Evolutionary conservation across 53 echinoderm and acorn worm species (phyloP), one percentile per base, ranked within the genome.

Genomic region (Glandiceps talaboti): DNA sequence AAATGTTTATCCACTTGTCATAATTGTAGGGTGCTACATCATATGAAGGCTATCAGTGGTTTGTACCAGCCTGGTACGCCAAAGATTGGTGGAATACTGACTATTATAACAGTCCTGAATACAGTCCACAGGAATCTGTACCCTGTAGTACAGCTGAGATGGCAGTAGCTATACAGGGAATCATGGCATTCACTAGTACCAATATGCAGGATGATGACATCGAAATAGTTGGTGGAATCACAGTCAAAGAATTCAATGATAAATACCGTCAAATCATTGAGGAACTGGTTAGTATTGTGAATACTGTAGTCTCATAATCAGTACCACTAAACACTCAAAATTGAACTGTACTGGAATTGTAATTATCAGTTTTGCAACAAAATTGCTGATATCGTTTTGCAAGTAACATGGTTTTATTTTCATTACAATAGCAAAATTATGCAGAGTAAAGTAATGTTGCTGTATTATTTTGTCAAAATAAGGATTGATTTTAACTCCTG

Each of bases 41-140:
- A 6, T 81, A 88, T 73, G 32, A 85, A 27, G 94, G 92, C 74
- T 92, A 84, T 85, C 88, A 92, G 86, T 94, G 94, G 94, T 88
- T 94, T 74, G 74, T 94, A 27, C 92, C 94, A 0, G 82, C 86
- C 30, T 88, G 86, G 83, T 94, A 90, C 28, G 45, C 84, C 14
- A 79, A 86, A 64, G 80, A 75, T 25, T 94, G 94, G 94, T 94
- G 94, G 94, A 90, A 94, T 33, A 87, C 92, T 14, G 92, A 94
- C 80, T 86, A 78, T 73, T 89, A 86, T 81, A 94, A 94, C 77
- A 75, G 86, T 45, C 28, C 88, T 32, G 30, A 32, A 82, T n/a
- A 84, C 77, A 30, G 31, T 28, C 76, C 72, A 25, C 79, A 75
- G 1, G 80, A 86, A 79, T 83, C 77, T 28, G 85, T 94, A n/a